Evolutionary conservation across 2,888 invertebrate species (phyloP), one percentile per base, ranked within the genome.

Genomic region (Drosophila histrio): DNA sequence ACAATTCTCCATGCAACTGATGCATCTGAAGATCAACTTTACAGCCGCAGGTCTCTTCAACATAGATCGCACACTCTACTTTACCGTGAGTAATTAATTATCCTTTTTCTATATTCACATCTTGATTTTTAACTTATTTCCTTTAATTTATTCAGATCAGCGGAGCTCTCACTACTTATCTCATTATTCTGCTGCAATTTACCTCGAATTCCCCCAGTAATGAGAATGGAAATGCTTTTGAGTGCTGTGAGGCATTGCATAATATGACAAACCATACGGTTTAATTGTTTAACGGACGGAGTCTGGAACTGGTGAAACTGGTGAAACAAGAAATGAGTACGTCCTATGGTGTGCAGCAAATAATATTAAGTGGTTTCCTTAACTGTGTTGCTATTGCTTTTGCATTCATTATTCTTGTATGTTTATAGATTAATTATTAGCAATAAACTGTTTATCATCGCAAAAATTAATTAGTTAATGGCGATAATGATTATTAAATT

Each of bases 1-100:
- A 38, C 89, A 91, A 28, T 91, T 92, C 64, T 92, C 92, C 7
- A 79, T 92, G 83, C 92, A 92, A 63, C 53, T 92, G 43, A 67
- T 91, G 67, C 91, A 92, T 61, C 74, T 91, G 46, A 91, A 92
- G 79, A 90, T 92, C 6, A 89, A 89, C 44, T 92, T 92, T 47
- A 91, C 92, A 0, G 92, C 92, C 0, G 92, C 90, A n/a, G 92
- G 92, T 3, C 83, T 92, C 21, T 92, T 92, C 46, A 89, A 90
- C 28, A 90, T 92, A 30, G 91, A 92, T 77, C 89, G 92, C 5
- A 90, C 91, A 6, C 80, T 92, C 8, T 89, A 92, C 57, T 92
- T 92, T 70, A 91, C 92, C 52, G 92, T 92, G 72, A 72, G 86
- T 72, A n/a, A 15, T 3, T 13, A 52, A 26, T 6, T 34, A 1